A percentile compares a stretch with the other conserved stretches of the same genome.
Conservation (phyloP, 2,888 invertebrate genomes). For the Athetis lepigone region DNA sequence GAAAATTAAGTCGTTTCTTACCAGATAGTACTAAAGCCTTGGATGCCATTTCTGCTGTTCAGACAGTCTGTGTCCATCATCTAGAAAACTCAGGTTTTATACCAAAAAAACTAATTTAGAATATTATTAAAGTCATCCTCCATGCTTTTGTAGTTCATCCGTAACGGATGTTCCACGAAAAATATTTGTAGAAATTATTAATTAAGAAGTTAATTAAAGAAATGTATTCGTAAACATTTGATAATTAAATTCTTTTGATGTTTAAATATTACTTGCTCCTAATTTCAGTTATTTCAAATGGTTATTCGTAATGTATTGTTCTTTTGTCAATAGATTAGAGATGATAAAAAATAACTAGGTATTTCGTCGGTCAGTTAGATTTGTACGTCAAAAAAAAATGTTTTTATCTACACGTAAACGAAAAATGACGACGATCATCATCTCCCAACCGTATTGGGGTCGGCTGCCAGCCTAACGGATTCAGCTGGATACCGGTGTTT, state of each 20-base stretch:
- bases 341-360: no score
- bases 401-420: no score
- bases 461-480: no score
- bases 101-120: constrained; percentile 40
- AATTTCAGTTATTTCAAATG: not conserved
- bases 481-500: no score
- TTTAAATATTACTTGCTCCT: constrained; percentile 1
- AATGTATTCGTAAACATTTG: constrained; percentile 42
- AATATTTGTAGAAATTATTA: constrained; percentile 5
- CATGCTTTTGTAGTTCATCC: constrained; percentile 16
- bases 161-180: constrained; percentile 11
- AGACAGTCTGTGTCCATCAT: constrained; percentile 53
- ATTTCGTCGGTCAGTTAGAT: no score
- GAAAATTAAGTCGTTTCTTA: constrained; percentile 41
- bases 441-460: no score
- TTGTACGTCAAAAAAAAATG: no score
- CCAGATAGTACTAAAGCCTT: constrained; percentile 65
- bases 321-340: no score
- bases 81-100: constrained; percentile 38
- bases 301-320: no score
- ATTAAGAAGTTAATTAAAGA: constrained; percentile 35
- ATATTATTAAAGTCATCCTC: constrained; percentile 30
- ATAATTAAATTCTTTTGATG: constrained; percentile 18
- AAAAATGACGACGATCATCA: no score
- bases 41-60: constrained; percentile 58